Evolutionary conservation across 2,113 vertebrate species (phyloP).

Genomic region (Caretta caretta): DNA sequence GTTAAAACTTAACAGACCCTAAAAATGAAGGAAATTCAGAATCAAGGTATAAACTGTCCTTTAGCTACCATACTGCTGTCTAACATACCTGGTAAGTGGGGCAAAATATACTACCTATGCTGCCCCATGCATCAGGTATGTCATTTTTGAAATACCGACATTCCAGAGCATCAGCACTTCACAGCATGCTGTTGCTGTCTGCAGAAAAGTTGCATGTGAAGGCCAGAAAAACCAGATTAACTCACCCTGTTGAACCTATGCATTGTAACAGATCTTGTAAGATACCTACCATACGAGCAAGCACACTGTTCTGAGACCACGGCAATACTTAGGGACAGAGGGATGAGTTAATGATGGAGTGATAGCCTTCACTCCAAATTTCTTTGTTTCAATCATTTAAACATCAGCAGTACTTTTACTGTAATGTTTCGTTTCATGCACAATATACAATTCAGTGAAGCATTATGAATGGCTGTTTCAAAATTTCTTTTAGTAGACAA

Average conservation of each 20-base stretch:
- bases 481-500: neutral
- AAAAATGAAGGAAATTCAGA: neutral
- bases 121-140: neutral
- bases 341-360: neutral
- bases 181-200: neutral
- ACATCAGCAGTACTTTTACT: neutral
- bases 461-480: neutral
- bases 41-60: neutral
- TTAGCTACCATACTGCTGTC: neutral
- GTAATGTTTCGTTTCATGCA: neutral
- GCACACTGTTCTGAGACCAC: neutral
- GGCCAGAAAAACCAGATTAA: neutral
- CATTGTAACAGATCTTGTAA: neutral
- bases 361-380: neutral
- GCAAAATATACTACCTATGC: neutral
- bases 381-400: neutral
- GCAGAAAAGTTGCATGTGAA: neutral
- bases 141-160: neutral
- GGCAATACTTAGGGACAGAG: neutral
- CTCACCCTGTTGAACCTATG: neutral
- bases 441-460: neutral
- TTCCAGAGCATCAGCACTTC: neutral
- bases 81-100: rapidly evolving
- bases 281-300: neutral
- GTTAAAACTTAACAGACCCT: neutral